A percentile compares a stretch with the other conserved stretches of the same genome.
phyloP scores from a whole-genome alignment of 2,797 vertebrate genomes.

The Monodelphis domestica region DNA sequence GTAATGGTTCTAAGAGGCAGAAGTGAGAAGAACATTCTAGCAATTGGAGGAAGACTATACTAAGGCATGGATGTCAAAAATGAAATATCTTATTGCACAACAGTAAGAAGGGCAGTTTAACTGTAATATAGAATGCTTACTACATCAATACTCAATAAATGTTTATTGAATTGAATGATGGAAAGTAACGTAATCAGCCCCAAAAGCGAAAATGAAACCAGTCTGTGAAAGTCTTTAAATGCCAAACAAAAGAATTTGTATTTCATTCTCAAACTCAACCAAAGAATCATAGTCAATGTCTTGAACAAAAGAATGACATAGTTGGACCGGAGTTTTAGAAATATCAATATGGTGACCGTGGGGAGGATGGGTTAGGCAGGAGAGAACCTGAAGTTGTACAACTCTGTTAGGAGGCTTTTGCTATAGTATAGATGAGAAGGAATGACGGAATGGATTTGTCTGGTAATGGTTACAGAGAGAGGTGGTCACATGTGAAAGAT shows the following conservation, averaged over 20 bases:
- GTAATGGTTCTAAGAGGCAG: too few species aligned
- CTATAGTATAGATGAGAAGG: neutral
- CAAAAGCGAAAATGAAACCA: neutral
- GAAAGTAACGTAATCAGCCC: neutral
- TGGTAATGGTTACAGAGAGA: neutral
- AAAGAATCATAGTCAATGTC: neutral
- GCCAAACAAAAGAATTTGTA: neutral
- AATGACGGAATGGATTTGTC: neutral
- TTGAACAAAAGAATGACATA: neutral
- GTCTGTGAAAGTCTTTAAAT: neutral
- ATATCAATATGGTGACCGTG: neutral
- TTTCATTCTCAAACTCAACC: neutral
- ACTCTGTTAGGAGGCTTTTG: neutral
- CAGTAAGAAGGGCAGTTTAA: neutral
- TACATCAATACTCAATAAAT: neutral
- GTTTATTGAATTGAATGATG: neutral
- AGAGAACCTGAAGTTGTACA: neutral
- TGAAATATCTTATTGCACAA: neutral
- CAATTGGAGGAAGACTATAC: neutral
- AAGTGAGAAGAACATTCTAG: neutral
- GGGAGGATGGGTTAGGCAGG: neutral
- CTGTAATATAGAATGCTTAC: too few species aligned
- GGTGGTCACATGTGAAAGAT: neutral
- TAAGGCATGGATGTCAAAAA: neutral
- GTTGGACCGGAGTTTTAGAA: neutral